Percentiles rank a stretch among this genome's conserved stretches.
Conservation (phyloP, 2,113 vertebrate genomes). For the Hymenochirus boettgeri region DNA sequence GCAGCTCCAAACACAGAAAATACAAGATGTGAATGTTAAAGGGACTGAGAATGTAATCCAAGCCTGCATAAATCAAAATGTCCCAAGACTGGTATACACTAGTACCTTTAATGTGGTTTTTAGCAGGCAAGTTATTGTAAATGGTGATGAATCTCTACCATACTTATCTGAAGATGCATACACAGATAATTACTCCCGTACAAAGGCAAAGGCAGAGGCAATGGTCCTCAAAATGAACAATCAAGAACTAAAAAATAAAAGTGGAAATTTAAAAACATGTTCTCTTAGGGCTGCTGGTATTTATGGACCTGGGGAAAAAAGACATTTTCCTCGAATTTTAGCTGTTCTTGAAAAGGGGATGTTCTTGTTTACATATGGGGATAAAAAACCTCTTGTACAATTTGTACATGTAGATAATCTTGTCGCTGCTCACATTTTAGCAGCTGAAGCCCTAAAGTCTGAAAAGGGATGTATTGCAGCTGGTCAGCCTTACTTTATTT, state of each 20-base stretch:
- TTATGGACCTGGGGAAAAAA: constrained; percentile 88
- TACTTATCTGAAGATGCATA: constrained; percentile 88
- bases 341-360: constrained; percentile 80
- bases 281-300: constrained; percentile 87
- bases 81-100: constrained; percentile 81
- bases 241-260: constrained; percentile 45
- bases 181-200: constrained; percentile 90
- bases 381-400: constrained; percentile 83
- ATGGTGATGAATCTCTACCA: constrained; percentile 84
- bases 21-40: constrained; percentile 78
- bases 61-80: constrained; percentile 63
- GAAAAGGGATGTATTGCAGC: constrained; percentile 64
- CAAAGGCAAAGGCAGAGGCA: constrained; percentile 87
- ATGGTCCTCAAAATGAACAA: constrained; percentile 79
- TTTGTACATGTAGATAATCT: constrained; percentile 93
- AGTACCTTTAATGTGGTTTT: constrained; percentile 93
- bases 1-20: constrained; percentile 76
- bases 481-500: constrained; percentile 92
- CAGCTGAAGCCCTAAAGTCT: constrained; percentile 68
- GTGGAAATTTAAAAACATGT: constrained; percentile 71
- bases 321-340: constrained; percentile 90
- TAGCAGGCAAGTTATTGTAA: constrained; percentile 83
- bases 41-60: constrained; percentile 82
- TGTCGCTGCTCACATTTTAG: constrained; percentile 77
- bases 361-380: constrained; percentile 83